Evolutionary conservation across 2,797 vertebrate genomes (phyloP).

Genomic region (Gymnocypris eckloni): DNA sequence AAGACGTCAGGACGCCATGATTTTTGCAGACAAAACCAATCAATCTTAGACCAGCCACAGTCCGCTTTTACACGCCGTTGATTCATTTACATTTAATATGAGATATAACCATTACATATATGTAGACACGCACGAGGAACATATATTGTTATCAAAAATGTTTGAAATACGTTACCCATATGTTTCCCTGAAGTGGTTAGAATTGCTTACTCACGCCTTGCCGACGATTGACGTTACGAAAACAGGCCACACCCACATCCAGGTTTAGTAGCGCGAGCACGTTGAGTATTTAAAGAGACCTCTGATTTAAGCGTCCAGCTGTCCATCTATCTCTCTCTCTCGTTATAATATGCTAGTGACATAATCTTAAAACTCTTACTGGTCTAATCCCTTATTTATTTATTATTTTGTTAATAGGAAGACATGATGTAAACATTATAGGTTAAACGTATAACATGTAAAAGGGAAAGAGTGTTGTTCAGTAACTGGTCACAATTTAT

Average conservation of each 20-base stretch:
- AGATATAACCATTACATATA: not conserved
- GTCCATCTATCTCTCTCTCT: not conserved
- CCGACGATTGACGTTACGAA: conserved; percentile 12
- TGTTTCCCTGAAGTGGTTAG: not conserved
- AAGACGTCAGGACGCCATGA: conserved; percentile 73
- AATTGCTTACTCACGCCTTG: conserved; percentile 47
- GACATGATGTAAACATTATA: not conserved
- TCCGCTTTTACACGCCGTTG: not conserved
- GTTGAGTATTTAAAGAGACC: conserved; percentile 28
- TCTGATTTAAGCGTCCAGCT: not conserved
- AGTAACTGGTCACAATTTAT: no score
- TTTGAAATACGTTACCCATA: conserved; percentile 5
- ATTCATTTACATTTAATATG: not conserved
- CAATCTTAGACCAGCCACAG: not conserved
- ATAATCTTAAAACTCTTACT: not conserved
- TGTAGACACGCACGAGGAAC: not conserved
- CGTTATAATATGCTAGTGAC: not conserved
- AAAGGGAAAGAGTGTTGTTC: not conserved
- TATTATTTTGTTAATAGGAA: not conserved
- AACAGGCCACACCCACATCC: conserved; percentile 31
- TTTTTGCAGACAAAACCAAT: conserved; percentile 64
- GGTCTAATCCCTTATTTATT: not conserved
- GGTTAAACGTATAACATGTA: not conserved
- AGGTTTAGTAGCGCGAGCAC: not conserved
- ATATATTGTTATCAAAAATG: not conserved